phyloP scores from a whole-genome alignment of 2,797 vertebrate genomes.

The Cetoscarus ocellatus region DNA sequence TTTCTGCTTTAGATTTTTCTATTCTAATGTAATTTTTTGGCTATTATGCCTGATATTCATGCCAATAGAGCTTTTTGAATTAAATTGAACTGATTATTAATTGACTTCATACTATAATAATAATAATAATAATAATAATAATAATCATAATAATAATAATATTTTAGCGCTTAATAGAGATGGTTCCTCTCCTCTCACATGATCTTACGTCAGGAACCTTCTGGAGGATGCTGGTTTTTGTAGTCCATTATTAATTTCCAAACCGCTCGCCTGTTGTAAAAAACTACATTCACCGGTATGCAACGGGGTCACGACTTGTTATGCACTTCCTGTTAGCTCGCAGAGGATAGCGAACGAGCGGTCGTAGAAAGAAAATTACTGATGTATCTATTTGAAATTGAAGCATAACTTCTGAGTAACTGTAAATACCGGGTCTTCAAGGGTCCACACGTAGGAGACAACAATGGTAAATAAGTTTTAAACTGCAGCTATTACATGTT shows the following conservation, averaged over 20 bases:
- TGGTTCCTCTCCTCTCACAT: constrained; percentile 56
- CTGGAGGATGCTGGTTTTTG: constrained; percentile 63
- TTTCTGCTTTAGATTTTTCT: no score
- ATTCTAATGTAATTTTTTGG: no score
- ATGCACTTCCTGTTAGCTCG: constrained; percentile 68
- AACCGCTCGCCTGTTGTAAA: rapidly evolving
- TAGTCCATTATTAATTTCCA: constrained; percentile 40
- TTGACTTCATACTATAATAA: no score
- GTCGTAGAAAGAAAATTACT: constrained; percentile 45
- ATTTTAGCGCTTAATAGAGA: neutral
- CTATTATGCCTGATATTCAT: no score
- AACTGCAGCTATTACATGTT: neutral
- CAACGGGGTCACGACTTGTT: neutral
- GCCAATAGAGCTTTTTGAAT: no score
- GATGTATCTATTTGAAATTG: constrained; percentile 61
- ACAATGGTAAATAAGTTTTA: constrained; percentile 77
- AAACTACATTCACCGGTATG: constrained; percentile 76
- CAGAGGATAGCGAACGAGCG: constrained; percentile 72
- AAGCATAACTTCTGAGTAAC: constrained; percentile 35
- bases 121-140: neutral
- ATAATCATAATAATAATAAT: neutral
- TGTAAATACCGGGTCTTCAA: constrained; percentile 29
- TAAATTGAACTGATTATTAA: no score
- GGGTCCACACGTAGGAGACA: constrained; percentile 33
- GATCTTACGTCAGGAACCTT: constrained; percentile 20